These are phyloP conservation scores for Catharus ustulatus DNA, from an alignment of 2,797 vertebrate genomes.

Conservation along the genomic window DNA sequence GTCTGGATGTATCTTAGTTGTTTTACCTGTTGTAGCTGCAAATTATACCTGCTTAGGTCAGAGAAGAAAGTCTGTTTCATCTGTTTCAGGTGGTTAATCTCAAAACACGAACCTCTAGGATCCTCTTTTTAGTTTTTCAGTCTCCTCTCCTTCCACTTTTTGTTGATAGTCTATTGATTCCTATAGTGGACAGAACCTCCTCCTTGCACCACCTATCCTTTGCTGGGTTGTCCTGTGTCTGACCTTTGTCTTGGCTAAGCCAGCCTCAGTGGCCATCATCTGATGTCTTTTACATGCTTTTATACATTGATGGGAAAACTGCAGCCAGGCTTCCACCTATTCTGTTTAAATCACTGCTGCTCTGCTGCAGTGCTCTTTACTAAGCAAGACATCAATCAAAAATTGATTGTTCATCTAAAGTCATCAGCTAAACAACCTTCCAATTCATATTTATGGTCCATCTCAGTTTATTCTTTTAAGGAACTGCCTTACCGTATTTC, in stretches of 20 bases:
- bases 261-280: background rate
- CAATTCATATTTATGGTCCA: background rate
- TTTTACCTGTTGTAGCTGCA: background rate
- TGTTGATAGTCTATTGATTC: background rate
- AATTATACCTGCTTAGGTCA: background rate
- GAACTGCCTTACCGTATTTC: background rate
- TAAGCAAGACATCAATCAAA: background rate
- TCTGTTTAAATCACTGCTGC: background rate
- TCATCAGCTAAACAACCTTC: background rate
- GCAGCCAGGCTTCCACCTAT: background rate
- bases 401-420: background rate
- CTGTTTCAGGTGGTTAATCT: background rate
- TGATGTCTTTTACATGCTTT: background rate
- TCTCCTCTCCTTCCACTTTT: background rate
- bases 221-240: background rate
- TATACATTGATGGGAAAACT: background rate
- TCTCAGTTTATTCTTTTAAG: background rate
- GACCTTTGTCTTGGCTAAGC: background rate
- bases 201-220: background rate
- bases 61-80: background rate
- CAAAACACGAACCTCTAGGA: background rate
- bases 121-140: background rate
- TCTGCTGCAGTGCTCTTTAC: background rate
- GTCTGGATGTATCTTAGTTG: background rate
- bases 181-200: background rate